Evolutionary conservation across 2,113 vertebrate species (phyloP), one percentile per base, ranked within the genome.

Genomic region (Salvelinus alpinus): DNA sequence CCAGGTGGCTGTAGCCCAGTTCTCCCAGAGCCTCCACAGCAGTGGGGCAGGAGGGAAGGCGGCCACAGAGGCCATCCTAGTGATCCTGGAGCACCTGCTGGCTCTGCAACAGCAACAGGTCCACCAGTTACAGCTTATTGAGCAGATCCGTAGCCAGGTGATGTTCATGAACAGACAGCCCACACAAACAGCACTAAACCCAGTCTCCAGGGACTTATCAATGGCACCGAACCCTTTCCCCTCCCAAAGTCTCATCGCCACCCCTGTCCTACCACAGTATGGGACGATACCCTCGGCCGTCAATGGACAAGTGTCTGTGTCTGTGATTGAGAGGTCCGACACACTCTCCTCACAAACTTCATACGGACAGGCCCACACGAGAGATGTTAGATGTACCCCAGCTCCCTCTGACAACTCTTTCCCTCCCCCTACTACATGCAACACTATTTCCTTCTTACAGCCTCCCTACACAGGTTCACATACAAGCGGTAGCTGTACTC

Each of bases 81-180:
- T 96, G 91, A 99, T 99, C 83, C 92, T 99, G 80, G 97, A 99
- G 85, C 96, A 97, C 89, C 91, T 99, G 69, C 89, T 98, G 89
- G 95, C 97, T 3, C 86, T 99, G 86, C 98, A 99, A 90, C 96
- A 97, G 78, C 98, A 99, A 81, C 98, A 99, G 89, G 95, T 99
- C 29, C 98, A 96, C 83, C 98, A 99, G 90, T 94, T 99, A 80
- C 96, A 97, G 91, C 95, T 99, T 5, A 99, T 99, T 0, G 96
- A 99, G 90, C 97, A 99, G 94, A 99, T 99, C 86, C 96, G 97
- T 80, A 98, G 93, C 82, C 97, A 99, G 85, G 96, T 99, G 24
- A 95, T 96, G 0, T 86, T 95, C 86, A 99, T 99, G 95, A 97
- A 95, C 86, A 92, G 93, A 20, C 95, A 95, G 20, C 93, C 95